These are phyloP conservation scores for Camponotus pennsylvanicus DNA, from an alignment of 1,140 invertebrate species.

Conservation along the genomic window DNA sequence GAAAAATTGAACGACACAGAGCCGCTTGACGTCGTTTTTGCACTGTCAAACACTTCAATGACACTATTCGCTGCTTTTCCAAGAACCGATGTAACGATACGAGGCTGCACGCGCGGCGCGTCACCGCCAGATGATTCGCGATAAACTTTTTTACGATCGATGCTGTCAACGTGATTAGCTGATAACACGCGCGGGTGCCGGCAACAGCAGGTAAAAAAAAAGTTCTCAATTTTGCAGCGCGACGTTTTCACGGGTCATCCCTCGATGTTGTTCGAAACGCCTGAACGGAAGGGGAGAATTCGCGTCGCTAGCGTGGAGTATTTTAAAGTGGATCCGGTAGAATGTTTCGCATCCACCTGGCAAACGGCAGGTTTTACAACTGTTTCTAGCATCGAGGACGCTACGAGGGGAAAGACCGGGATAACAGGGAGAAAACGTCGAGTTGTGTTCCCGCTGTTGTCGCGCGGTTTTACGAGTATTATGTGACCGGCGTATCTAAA, in stretches of 20 bases:
- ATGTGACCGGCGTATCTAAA: constrained; percentile 26
- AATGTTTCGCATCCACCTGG: constrained; percentile 49
- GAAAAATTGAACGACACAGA: not conserved
- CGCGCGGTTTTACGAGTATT: constrained; percentile 54
- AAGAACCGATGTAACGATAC: constrained; percentile 14
- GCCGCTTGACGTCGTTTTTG: constrained; percentile 13
- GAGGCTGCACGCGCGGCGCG: not conserved
- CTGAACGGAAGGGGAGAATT: constrained; percentile 15
- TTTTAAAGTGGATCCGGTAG: constrained; percentile 62
- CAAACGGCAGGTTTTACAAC: constrained; percentile 61
- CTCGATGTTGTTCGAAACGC: constrained; percentile 44
- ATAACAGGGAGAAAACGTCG: constrained; percentile 44
- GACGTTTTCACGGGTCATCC: constrained; percentile 41
- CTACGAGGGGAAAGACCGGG: constrained; percentile 26
- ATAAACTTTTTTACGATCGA: constrained; percentile 37
- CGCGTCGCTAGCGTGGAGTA: constrained; percentile 36
- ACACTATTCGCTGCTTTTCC: constrained; percentile 14
- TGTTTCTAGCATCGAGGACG: constrained; percentile 54
- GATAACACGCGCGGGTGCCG: constrained; percentile 33
- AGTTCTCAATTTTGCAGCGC: constrained; percentile 37
- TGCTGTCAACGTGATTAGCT: constrained; percentile 42
- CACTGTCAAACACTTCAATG: constrained; percentile 17
- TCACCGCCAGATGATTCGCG: constrained; percentile 38
- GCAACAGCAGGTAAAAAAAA: constrained; percentile 23
- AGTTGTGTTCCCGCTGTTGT: constrained; percentile 37